Evolutionary conservation across 2,113 vertebrate species (phyloP), one percentile per base, ranked within the genome.

Genomic region (Prolemur simus): DNA sequence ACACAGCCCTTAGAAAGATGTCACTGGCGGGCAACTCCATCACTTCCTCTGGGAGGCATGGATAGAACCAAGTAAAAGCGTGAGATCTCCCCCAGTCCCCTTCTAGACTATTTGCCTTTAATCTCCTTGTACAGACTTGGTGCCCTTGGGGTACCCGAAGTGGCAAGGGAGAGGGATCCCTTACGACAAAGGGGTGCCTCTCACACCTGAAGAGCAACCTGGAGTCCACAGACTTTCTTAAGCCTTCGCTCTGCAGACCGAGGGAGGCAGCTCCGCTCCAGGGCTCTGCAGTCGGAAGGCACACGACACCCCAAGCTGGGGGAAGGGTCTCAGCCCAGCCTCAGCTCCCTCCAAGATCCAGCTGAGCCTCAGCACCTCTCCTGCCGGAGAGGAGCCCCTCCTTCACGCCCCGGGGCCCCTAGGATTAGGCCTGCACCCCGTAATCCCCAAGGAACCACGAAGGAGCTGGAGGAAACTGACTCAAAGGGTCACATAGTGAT

Each of bases 381-480:
- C 3, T 45, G 39, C 23, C 8, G 0, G 6, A 1, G 34, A 13
- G n/a, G 3, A n/a, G 56, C 37, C 45, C 60, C 17, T 6, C 13
- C 56, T 84, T 69, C 27, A 37, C 5, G 9, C 2, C 18, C 58
- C 0, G 14, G 7, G 39, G 6, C 25, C 32, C 63, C 15, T 45
- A 66, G 47, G 39, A 39, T 42, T 32, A 66, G 64, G 18, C 12
- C 11, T 5, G 18, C 63, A 8, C n/a, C 39, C 12, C 23, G 32
- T 8, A 29, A 45, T 34, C 37, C 17, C 11, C 42, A 45, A 69
- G 37, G 29, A 81, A 77, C 4, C 10, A 52, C 0, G 32, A 58
- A 80, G 34, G 17, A 69, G 32, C n/a, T n/a, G 63, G 32, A 89
- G 11, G 37, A 95, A 73, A 52, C 47, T 0, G 0, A 77, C 45